Base-by-base conservation (phyloP, 1,140 invertebrate genomes). In the Hylaeus volcanicus region DNA sequence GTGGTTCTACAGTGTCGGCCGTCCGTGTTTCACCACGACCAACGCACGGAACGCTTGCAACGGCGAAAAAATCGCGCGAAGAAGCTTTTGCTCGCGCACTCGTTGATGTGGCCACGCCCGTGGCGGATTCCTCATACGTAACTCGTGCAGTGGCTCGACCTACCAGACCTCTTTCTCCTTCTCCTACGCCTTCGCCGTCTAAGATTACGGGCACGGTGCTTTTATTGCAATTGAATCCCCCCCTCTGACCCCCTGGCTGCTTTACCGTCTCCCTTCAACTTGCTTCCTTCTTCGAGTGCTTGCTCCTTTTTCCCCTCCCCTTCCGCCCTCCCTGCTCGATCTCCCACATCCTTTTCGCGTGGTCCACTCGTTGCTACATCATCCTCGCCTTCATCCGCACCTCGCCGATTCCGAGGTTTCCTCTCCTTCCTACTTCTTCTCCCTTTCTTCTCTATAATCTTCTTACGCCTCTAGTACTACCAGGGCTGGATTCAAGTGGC, bases 41-140 rank as follows among this genome's bases (percentile, higher is more conserved):
- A 15, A 12, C 56, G 53, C 75, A 45, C 37, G 66, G 55, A 78
- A 75, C 68, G 73, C 72, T 70, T 60, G 39, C 53, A 26, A 41
- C 73, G 82, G 79, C 43, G 82, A 82, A 86, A 85, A 89, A 90
- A 86, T 79, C 74, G 78, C 66, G 79, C 71, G 84, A 85, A 86
- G 84, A 88, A 90, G 86, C 88, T 88, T 86, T 74, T 51, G 76
- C 74, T 81, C 81, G 89, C 88, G 88, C 84, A 88, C 88, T 92
- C 90, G 89, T 88, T 89, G 88, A 92, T 89, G 88, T 93, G 82
- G 92, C 92, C 93, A 93, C 93, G 92, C 92, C 93, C 92, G 91
- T 93, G 90, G 92, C 91, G 89, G 90, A 93, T 92, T 93, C 92
- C 91, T 92, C 91, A 92, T 93, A 93, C 92, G 92, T 93, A 93